These are phyloP conservation scores for Galaxias olidus DNA, from an alignment of 2,797 vertebrate species.

Conservation along the genomic window DNA sequence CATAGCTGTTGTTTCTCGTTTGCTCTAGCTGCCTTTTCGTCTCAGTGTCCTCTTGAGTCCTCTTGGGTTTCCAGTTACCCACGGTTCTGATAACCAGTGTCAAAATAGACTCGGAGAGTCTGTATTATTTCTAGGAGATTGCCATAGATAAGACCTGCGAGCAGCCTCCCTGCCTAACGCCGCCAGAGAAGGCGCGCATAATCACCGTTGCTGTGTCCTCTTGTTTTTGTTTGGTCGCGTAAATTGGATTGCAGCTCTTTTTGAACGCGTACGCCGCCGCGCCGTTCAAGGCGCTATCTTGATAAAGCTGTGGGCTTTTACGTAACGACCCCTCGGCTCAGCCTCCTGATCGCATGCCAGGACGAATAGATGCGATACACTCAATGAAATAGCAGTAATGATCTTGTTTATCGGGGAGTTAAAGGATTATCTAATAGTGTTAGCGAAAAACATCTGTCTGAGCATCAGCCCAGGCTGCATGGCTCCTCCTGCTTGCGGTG, in stretches of 20 bases:
- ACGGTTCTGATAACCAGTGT: conserved; percentile 56
- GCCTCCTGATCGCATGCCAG: conserved; percentile 58
- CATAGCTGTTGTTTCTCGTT: conserved; percentile 35
- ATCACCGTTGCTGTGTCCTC: conserved; percentile 22
- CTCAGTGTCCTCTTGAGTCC: conserved; percentile 30
- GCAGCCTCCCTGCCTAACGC: conserved; percentile 19
- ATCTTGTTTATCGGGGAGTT: conserved; percentile 72
- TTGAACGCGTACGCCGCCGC: conserved; percentile 22
- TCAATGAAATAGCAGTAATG: conserved; percentile 65
- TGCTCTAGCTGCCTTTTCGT: conserved; percentile 32
- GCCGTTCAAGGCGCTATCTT: conserved; percentile 39
- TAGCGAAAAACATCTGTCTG: conserved; percentile 72
- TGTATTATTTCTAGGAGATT: conserved; percentile 37
- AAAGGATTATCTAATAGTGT: conserved; percentile 73
- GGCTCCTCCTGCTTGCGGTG: conserved; percentile 30
- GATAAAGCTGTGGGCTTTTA: conserved; percentile 57
- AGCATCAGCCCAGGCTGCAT: conserved; percentile 45
- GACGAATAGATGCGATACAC: conserved; percentile 63
- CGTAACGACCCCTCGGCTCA: conserved; percentile 57
- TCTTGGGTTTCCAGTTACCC: conserved; percentile 31
- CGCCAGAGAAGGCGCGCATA: conserved; percentile 8
- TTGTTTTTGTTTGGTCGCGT: conserved; percentile 27
- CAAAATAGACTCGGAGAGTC: conserved; percentile 42
- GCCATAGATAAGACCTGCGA: conserved; percentile 32
- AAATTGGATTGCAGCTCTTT: conserved; percentile 46